These are phyloP conservation scores for Molorchus minor DNA, from an alignment of 2,888 invertebrate genomes.

Conservation along the genomic window DNA sequence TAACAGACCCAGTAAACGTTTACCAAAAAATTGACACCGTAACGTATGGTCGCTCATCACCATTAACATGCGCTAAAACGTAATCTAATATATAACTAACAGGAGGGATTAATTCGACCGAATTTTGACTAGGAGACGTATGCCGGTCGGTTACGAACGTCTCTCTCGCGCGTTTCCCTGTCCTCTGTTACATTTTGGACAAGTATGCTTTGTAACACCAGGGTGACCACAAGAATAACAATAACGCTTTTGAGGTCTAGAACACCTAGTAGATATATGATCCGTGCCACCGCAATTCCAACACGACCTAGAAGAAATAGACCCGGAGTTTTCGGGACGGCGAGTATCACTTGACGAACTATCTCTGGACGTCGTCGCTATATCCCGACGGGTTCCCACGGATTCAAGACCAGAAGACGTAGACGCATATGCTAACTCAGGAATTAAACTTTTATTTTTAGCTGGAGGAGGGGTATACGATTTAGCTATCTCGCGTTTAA, in stretches of 20 bases:
- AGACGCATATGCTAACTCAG: constrained; percentile 20
- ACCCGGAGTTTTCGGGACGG: not conserved
- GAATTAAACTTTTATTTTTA: constrained; percentile 11
- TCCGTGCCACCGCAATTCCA: constrained; percentile 24
- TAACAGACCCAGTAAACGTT: constrained; percentile 4
- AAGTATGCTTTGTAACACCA: constrained; percentile 21
- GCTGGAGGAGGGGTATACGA: constrained; percentile 3
- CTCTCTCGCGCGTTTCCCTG: not conserved
- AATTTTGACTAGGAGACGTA: not conserved
- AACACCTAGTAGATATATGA: constrained; percentile 19
- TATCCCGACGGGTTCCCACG: no score
- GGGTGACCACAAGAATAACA: constrained; percentile 23
- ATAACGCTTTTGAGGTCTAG: not conserved
- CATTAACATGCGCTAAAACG: constrained; percentile 15
- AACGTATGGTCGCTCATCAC: constrained; percentile 21
- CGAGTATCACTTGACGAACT: not conserved
- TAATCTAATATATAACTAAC: constrained; percentile 10
- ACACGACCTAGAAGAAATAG: not conserved
- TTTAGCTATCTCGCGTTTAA: constrained; percentile 9
- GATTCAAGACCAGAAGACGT: not conserved
- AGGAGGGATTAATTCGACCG: not conserved
- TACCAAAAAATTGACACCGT: constrained; percentile 5
- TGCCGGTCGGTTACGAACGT: not conserved
- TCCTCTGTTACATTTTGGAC: constrained; percentile 14
- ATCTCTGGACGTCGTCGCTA: not conserved